These are phyloP conservation scores for Gulo gulo DNA, from an alignment of 2,113 vertebrate species.

Conservation along the genomic window DNA sequence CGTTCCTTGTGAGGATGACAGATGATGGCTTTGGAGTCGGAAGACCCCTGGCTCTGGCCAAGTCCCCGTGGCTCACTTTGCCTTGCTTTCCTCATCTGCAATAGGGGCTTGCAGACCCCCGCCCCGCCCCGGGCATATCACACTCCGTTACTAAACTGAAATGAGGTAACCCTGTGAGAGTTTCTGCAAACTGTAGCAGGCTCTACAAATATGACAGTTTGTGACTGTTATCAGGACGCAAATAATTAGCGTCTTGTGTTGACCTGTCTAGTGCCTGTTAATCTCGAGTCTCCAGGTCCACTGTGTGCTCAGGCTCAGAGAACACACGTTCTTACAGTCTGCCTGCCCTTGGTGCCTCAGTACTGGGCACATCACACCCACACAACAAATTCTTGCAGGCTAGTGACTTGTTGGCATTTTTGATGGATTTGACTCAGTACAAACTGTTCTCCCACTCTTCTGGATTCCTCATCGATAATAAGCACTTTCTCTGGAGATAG, in stretches of 20 bases:
- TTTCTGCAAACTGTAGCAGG: background rate
- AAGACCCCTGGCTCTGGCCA: background rate
- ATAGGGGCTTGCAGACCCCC: background rate
- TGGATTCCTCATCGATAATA: background rate
- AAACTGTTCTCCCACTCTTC: background rate
- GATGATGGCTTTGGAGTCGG: background rate
- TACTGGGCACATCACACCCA: background rate
- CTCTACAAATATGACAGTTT: background rate
- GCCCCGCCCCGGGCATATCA: background rate
- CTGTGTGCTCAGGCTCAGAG: background rate
- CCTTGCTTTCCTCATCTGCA: background rate
- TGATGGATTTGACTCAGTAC: background rate
- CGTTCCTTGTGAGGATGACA: background rate
- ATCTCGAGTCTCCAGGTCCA: background rate
- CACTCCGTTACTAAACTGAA: background rate
- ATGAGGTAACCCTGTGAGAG: background rate
- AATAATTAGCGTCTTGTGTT: background rate
- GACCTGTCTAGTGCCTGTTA: background rate
- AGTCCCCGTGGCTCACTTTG: background rate
- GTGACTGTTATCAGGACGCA: background rate
- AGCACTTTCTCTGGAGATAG: slow-evolving; percentile 2
- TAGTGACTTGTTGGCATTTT: background rate
- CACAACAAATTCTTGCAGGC: background rate
- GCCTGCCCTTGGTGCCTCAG: background rate
- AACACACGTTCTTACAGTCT: background rate